A percentile compares a stretch with the other conserved stretches of the same genome.
Conservation (phyloP, 2,797 vertebrate genomes). For the Anabas testudineus region DNA sequence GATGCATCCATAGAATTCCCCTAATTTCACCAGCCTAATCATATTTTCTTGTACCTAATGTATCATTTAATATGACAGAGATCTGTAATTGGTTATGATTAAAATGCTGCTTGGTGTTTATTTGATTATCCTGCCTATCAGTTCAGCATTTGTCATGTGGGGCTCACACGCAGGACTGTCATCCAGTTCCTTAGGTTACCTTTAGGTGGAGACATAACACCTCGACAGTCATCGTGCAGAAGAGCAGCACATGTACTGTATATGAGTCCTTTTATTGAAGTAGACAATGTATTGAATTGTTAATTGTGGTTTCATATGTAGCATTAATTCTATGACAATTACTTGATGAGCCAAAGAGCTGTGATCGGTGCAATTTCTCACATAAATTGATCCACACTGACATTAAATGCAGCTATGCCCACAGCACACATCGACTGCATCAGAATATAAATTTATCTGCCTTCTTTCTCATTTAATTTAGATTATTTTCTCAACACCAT, state of each 20-base stretch:
- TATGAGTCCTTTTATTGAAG: slow-evolving; percentile 59
- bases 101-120: slow-evolving; percentile 69
- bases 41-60: slow-evolving; percentile 63
- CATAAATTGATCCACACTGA: slow-evolving; percentile 36
- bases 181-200: slow-evolving; percentile 68
- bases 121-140: slow-evolving; percentile 75
- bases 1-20: slow-evolving; percentile 39
- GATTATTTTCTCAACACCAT: neutral
- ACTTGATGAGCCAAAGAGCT: slow-evolving; percentile 56
- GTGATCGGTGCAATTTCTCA: slow-evolving; percentile 44
- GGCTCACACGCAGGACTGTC: slow-evolving; percentile 12
- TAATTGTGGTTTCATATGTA: slow-evolving; percentile 57
- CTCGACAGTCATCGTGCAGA: slow-evolving; percentile 54
- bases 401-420: slow-evolving; percentile 16
- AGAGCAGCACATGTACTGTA: slow-evolving; percentile 46
- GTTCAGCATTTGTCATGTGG: slow-evolving; percentile 63
- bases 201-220: slow-evolving; percentile 85
- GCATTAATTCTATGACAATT: slow-evolving; percentile 62
- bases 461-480: slow-evolving; percentile 27
- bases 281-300: slow-evolving; percentile 70
- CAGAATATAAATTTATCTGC: slow-evolving; percentile 42
- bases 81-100: slow-evolving; percentile 73
- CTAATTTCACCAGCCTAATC: slow-evolving; percentile 55
- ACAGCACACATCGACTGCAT: slow-evolving; percentile 36
- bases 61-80: slow-evolving; percentile 69